Conservation (phyloP, 2,113 vertebrate species). For the Passer montanus region DNA sequence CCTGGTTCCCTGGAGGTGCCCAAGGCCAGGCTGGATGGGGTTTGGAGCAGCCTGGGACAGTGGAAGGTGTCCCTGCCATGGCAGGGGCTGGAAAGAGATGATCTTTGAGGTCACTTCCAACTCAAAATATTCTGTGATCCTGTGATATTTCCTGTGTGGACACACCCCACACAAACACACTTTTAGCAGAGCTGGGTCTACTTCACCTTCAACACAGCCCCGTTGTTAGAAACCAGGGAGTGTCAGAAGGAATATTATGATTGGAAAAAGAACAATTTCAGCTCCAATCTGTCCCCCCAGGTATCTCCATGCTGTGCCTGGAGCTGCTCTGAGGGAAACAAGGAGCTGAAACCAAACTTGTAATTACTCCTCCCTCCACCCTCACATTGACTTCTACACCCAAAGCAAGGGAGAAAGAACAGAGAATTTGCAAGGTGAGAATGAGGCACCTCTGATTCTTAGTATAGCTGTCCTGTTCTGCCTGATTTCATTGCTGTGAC, state of each 20-base stretch:
- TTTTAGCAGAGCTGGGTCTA: not conserved
- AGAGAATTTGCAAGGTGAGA: not conserved
- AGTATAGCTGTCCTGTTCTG: not conserved
- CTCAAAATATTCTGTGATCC: not conserved
- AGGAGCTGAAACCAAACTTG: not conserved
- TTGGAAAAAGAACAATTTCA: not conserved
- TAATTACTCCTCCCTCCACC: not conserved
- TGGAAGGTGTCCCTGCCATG: not conserved
- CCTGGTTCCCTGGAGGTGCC: not conserved
- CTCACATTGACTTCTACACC: not conserved
- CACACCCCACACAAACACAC: not conserved
- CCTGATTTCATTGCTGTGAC: not conserved
- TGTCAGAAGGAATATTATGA: not conserved
- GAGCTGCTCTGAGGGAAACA: not conserved
- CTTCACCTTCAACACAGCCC: not conserved
- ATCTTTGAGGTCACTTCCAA: not conserved
- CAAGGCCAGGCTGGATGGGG: rapidly evolving
- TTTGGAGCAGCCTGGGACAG: not conserved
- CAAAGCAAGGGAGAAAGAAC: not conserved
- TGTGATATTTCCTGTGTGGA: not conserved
- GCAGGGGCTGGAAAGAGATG: not conserved
- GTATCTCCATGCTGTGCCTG: not conserved
- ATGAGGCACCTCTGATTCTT: not conserved
- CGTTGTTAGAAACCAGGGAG: rapidly evolving
- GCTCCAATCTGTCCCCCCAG: not conserved